Conservation (phyloP, 2,797 vertebrate species). For the Lateolabrax maculatus region DNA sequence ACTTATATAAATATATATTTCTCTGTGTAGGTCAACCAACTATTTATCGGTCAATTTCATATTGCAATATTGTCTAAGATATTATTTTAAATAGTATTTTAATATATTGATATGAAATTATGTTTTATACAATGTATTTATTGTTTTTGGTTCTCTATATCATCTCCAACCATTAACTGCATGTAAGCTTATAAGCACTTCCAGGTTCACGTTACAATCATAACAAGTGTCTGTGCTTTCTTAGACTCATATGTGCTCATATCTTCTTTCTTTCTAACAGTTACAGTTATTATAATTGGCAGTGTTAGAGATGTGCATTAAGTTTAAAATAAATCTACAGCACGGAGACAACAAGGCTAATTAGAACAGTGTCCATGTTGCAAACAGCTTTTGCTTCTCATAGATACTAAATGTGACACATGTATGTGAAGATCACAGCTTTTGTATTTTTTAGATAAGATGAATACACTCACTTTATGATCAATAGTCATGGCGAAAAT, state of each 20-base stretch:
- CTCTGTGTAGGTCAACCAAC: conserved; percentile 81
- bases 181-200: conserved; percentile 77
- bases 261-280: conserved; percentile 59
- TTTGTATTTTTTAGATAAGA: conserved; percentile 60
- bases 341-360: conserved; percentile 44
- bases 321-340: conserved; percentile 37
- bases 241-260: conserved; percentile 69
- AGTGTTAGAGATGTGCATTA: conserved; percentile 57
- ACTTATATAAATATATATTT: conserved; percentile 79
- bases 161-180: conserved; percentile 83
- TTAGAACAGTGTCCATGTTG: conserved; percentile 33
- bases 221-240: conserved; percentile 72
- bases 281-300: conserved; percentile 59
- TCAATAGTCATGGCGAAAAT: conserved; percentile 43
- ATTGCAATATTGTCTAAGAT: conserved; percentile 86
- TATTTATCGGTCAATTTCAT: conserved; percentile 87
- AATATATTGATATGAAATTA: conserved; percentile 88
- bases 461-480: conserved; percentile 34
- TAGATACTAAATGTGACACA: conserved; percentile 57
- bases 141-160: conserved; percentile 78
- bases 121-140: conserved; percentile 88
- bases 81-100: conserved; percentile 88
- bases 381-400: conserved; percentile 38
- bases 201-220: conserved; percentile 70
- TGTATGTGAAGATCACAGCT: conserved; percentile 64